Evolutionary conservation across 2,797 vertebrate genomes (phyloP).

Genomic region (Helostoma temminkii): DNA sequence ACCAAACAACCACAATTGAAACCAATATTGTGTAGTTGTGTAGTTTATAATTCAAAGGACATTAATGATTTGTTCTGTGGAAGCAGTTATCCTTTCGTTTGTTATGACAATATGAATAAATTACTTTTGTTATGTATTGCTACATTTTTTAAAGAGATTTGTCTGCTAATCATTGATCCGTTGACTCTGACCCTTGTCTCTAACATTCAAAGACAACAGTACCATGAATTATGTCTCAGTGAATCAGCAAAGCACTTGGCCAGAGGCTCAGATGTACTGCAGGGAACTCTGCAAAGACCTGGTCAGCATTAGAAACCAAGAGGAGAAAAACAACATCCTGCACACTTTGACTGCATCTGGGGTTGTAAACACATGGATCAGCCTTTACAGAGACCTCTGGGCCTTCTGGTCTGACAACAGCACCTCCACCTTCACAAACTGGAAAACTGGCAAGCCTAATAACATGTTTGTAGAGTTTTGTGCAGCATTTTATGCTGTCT

Average conservation of each 20-base stretch:
- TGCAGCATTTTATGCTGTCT: not conserved
- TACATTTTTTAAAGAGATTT: not conserved
- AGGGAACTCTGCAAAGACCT: conserved; percentile 14
- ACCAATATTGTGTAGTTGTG: not conserved
- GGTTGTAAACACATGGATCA: not conserved
- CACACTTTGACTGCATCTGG: not conserved
- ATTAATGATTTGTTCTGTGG: rapidly evolving
- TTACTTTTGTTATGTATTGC: not conserved
- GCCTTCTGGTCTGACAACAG: conserved; percentile 32
- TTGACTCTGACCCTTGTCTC: not conserved
- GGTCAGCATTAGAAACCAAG: conserved; percentile 1
- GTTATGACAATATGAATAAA: conserved; percentile 10
- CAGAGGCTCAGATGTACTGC: not conserved
- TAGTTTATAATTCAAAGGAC: rapidly evolving
- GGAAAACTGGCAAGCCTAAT: not conserved
- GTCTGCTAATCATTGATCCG: not conserved
- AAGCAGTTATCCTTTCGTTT: rapidly evolving
- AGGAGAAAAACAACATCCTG: not conserved
- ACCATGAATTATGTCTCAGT: not conserved
- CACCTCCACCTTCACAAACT: conserved; percentile 14
- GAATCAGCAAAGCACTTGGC: not conserved
- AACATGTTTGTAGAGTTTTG: not conserved
- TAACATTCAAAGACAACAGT: conserved; percentile 12
- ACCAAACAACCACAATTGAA: not conserved
- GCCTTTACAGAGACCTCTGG: conserved; percentile 31